Base-by-base conservation (phyloP, 2,888 invertebrate genomes). In the Chorisops tibialis region DNA sequence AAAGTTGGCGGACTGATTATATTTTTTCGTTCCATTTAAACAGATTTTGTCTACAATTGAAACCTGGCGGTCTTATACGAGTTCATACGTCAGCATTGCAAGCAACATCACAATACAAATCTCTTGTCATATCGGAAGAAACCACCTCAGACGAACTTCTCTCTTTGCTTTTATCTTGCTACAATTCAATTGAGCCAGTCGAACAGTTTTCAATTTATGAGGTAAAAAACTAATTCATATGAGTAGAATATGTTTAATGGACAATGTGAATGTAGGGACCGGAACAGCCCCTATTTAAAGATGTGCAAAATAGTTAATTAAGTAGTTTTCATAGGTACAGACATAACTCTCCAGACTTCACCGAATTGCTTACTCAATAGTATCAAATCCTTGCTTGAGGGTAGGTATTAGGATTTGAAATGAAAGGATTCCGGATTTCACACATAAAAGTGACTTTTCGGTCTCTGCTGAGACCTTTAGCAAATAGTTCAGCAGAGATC, bases 51-150 rank as follows among this genome's bases (percentile, higher is more conserved):
- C 83, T 96, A 62, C 90, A 93, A 79, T 89, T 91, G 72, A 85
- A 91, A 66, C 87, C 91, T 4, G 94, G 95, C 35, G 93, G 93
- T n/a, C 82, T 96, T 65, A 91, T 96, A 68, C 90, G 93, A 79
- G 89, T 96, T 62, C 91, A 93, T 81, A 96, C 96, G 78, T 90
- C 91, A 16, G 92, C 91, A 37, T 81, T 96, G 67, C 93, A 93
- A 85, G 88, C 91, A 59, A 91, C 91, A 74, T 94, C 93, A 1
- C 91, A 93, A 80, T 95, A 95, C 83, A 95, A 95, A 80, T 92
- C 92, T 69, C 81, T 95, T 69, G 82, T 95, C 68, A 88, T 94
- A 70, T 93, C 93, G 67, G 93, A 93, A 70, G 84, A 89, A 72
- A 95, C 95, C 50, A 92, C 92, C 19, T 90, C 90, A 0, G 92